Evolutionary conservation across 2,888 invertebrate species (phyloP), one percentile per base, ranked within the genome.

Genomic region (Mythimna ferrago): DNA sequence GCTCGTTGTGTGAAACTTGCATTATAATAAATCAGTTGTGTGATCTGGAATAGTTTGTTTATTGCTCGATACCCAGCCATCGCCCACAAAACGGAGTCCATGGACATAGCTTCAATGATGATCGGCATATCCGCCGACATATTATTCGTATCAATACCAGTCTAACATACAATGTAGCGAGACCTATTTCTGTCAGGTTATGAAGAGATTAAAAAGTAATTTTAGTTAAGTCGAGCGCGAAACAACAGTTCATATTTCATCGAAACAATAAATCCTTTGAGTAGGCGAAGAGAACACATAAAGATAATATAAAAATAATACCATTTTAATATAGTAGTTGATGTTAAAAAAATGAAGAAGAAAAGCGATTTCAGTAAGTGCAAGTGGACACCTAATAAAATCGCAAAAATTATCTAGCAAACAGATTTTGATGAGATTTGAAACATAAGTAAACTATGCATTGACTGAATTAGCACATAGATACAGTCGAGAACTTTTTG

Each of bases 181-280:
- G 7, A 53, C 14, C 32, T 2, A 44, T 4, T 48, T 26, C 21
- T 35, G 57, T 73, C 54, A 44, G 26, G 38, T 53, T 60, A 53
- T 32, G 16, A 53, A 58, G 41, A 6, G 16, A 41, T 44, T 60
- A 16, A 61, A 77, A 54, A 76, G 19, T 48, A 69, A 60, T 62
- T 75, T 65, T n/a, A 51, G 56, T 44, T 26, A 62, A 57, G 56
- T 61, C 56, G n/a, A 70, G 51, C 71, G 35, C 68, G 21, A 64
- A 64, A 60, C 48, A 32, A 5, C 26, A 32, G 21, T 41, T n/a
- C 38, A 56, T 35, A 44, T 70, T 70, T 32, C 58, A 11, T 44
- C n/a, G 56, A 16, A 62, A 57, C 56, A 53, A 77, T 54, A 26
- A 71, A 66, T 57, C 56, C 19, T 62, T 38, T 26, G 78, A 61